phyloP scores from a whole-genome alignment of 2,797 vertebrate genomes.

The Saxicola maurus region DNA sequence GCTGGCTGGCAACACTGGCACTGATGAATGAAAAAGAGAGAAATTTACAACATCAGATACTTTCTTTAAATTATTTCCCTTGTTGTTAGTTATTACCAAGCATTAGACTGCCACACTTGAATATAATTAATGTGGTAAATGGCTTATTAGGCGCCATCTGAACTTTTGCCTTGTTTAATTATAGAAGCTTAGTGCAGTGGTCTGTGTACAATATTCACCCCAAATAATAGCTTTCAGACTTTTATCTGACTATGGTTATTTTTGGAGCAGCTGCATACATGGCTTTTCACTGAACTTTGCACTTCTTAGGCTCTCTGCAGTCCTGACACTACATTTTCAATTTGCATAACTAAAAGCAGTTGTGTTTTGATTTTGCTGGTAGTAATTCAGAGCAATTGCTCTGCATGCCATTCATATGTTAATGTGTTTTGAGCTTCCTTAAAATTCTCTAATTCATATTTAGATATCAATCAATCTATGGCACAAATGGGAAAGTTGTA shows the following conservation, averaged over 20 bases:
- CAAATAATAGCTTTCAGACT: conserved; percentile 54
- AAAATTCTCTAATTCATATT: neutral
- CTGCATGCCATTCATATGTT: neutral
- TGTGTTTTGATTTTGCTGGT: neutral
- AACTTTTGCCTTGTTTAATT: conserved; percentile 56
- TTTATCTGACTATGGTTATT: conserved; percentile 31
- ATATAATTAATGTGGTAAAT: conserved; percentile 51
- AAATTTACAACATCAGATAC: conserved; percentile 1
- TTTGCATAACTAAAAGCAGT: neutral
- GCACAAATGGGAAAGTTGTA: neutral
- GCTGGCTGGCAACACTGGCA: neutral
- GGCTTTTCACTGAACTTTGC: conserved; percentile 23
- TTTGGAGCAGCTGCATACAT: neutral
- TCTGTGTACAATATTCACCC: conserved; percentile 32
- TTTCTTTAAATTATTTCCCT: conserved; percentile 14
- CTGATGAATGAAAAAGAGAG: neutral
- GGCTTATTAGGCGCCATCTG: conserved; percentile 49
- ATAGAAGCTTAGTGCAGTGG: conserved; percentile 40
- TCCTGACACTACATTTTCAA: neutral
- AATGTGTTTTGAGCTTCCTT: neutral
- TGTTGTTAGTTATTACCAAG: conserved; percentile 28
- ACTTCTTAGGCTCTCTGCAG: neutral
- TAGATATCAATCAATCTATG: neutral
- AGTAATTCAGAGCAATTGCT: neutral
- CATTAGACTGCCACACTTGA: conserved; percentile 19